Conservation (phyloP, 2,113 vertebrate species). For the Phycodurus eques region DNA sequence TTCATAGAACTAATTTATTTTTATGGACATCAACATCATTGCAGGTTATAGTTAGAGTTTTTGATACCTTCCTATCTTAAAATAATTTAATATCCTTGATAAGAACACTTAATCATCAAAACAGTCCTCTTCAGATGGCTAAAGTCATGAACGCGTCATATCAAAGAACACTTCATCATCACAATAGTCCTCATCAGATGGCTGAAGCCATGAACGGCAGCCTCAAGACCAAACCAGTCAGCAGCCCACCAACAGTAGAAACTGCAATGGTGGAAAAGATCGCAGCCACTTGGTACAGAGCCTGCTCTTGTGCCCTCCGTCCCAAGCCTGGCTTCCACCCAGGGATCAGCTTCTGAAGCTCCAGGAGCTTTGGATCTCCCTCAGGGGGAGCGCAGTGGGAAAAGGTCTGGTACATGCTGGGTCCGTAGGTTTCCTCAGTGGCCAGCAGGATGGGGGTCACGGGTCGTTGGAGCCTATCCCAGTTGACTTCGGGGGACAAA, state of each 20-base stretch:
- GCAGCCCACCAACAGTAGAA: constrained; percentile 53
- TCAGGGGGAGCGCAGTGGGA: constrained; percentile 33
- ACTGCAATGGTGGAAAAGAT: constrained; percentile 53
- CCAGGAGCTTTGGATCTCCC: constrained; percentile 42
- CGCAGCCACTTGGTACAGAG: constrained; percentile 64
- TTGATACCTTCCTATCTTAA: background rate
- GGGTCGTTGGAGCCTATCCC: too few species aligned
- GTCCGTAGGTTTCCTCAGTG: constrained; percentile 52
- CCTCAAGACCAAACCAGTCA: constrained; percentile 60
- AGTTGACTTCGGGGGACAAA: too few species aligned
- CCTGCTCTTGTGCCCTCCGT: constrained; percentile 45
- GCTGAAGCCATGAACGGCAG: constrained; percentile 65
- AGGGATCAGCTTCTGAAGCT: constrained; percentile 56
- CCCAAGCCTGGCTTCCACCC: constrained; percentile 58
- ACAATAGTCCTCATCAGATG: constrained; percentile 63
- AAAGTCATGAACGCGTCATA: too few species aligned
- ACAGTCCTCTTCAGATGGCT: constrained; percentile 49
- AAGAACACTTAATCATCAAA: constrained; percentile 73
- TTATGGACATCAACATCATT: constrained; percentile 20
- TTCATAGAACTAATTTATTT: constrained; percentile 3
- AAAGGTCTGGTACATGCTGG: constrained; percentile 61
- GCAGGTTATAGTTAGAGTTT: background rate
- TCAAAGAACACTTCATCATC: constrained; percentile 61
- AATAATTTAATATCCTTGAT: constrained; percentile 32
- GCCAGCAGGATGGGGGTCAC: constrained; percentile 56